Base-by-base conservation (phyloP, 1,140 invertebrate species). In the Drosophila pectinifera region DNA sequence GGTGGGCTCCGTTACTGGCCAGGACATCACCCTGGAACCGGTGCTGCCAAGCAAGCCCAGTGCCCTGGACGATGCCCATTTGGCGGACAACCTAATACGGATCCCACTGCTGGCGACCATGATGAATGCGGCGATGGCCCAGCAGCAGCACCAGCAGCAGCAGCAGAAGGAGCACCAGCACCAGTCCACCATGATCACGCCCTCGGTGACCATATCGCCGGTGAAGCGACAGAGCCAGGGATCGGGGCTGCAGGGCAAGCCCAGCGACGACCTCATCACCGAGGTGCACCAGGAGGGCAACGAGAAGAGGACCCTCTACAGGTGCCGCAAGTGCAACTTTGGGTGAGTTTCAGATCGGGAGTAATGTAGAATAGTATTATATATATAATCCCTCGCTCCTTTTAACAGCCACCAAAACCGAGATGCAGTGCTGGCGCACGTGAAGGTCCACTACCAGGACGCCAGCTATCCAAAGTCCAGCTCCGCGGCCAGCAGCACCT, bases 301-400 rank as follows among this genome's bases (percentile, higher is more conserved):
- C 57, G 91, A 91, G 39, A 92, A 95, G 92, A 93, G 94, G 62
- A 95, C 94, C 14, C 92, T 95, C 46, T 96, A 95, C 93, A 96
- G 96, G 89, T 97, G 96, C 90, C 97, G 97, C 92, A 96, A 96
- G 85, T 97, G 96, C 81, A 95, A 95, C 88, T 97, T 96, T 91
- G 96, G 94, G 95, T 96, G 91, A 63, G 67, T 63, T n/a, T n/a
- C n/a, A n/a, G n/a, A n/a, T n/a, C n/a, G n/a, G n/a, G n/a, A n/a
- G n/a, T n/a, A n/a, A n/a, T n/a, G n/a, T n/a, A n/a, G n/a, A n/a
- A n/a, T n/a, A n/a, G n/a, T n/a, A n/a, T n/a, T n/a, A n/a, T n/a
- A n/a, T n/a, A n/a, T n/a, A n/a, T n/a, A n/a, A n/a, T n/a, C n/a
- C n/a, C n/a, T n/a, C n/a, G n/a, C n/a, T n/a, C n/a, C n/a, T n/a